Evolutionary conservation across 2,888 invertebrate species (phyloP), one percentile per base, ranked within the genome.

Genomic region (Sialis fuliginosa): DNA sequence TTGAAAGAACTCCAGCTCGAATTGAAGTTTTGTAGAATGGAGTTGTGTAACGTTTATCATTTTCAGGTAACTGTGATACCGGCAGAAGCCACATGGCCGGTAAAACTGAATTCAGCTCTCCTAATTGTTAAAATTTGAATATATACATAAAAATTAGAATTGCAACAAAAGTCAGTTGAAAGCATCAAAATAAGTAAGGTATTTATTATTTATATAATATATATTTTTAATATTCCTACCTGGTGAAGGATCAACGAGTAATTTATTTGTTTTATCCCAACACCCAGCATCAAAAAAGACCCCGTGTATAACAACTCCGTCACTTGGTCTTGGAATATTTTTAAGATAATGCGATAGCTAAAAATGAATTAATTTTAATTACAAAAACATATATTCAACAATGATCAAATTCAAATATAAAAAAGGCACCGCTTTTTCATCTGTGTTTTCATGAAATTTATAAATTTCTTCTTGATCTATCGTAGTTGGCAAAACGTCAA

Each of bases 1-100:
- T 92, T 6, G 90, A 90, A 9, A 92, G 70, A 0, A 77, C 77
- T 39, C 92, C 92, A 22, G 90, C 87, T 49, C 92, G 72, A 53
- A 84, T 79, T 33, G 87, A 80, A 0, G 92, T 92, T 67, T 91
- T 92, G 64, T 92, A 92, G 9, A 92, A 66, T 0, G 92, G 92
- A 13, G 82, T 76, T 46, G 74, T 68, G 60, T 88, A 88, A 55
- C 83, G 67, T 1, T 70, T 63, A 59, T 78, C 79, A 4, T 72
- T 63, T 55, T 69, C 70, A 1, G 74, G 75, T 54, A 78, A 65
- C 32, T 72, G 65, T 40, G 72, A 66, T 49, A 75, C 77, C 1
- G 87, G 86, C 52, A 75, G 62, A 60, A 87, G 72, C 63, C 72
- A 71, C 50, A 77, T 59, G 39, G 79, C 78, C 4, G 86, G 86